Percentiles rank a stretch among this genome's conserved stretches.
phyloP scores from a whole-genome alignment of 2,888 invertebrate species.

The Cephus pulcher region DNA sequence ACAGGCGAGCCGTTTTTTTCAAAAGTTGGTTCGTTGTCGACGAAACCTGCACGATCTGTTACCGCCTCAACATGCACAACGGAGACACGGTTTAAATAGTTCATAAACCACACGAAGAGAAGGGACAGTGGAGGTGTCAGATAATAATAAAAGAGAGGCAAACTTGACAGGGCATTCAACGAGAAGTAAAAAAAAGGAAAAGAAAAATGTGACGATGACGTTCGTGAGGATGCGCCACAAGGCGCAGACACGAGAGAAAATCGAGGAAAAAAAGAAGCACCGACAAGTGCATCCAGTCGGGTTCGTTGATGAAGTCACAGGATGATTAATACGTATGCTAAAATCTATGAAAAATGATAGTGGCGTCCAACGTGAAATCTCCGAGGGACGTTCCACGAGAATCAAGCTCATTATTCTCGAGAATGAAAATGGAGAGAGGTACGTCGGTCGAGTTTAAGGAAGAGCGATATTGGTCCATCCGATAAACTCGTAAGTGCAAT shows the following conservation, averaged over 20 bases:
- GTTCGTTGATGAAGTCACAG: not conserved
- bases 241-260: conserved; percentile 10
- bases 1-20: conserved; percentile 79
- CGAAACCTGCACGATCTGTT: conserved; percentile 94
- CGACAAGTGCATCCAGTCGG: not conserved
- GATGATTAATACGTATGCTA: not conserved
- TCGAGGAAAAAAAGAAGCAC: not conserved
- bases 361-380: not conserved
- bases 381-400: not conserved
- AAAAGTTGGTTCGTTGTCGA: conserved; percentile 91
- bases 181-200: not conserved
- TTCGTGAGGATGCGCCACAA: conserved; percentile 6
- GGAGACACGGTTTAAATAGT: conserved; percentile 10
- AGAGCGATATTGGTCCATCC: not conserved
- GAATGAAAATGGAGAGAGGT: not conserved
- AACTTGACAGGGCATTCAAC: not conserved
- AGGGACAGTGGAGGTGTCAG: conserved; percentile 9
- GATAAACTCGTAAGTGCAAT: not conserved
- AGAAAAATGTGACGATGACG: not conserved
- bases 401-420: not conserved
- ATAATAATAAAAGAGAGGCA: not conserved
- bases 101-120: conserved; percentile 19
- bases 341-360: conserved; percentile 4
- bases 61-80: conserved; percentile 41
- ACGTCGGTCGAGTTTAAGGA: not conserved